These are phyloP conservation scores for Alosa alosa DNA, from an alignment of 2,113 vertebrate genomes.

Conservation along the genomic window DNA sequence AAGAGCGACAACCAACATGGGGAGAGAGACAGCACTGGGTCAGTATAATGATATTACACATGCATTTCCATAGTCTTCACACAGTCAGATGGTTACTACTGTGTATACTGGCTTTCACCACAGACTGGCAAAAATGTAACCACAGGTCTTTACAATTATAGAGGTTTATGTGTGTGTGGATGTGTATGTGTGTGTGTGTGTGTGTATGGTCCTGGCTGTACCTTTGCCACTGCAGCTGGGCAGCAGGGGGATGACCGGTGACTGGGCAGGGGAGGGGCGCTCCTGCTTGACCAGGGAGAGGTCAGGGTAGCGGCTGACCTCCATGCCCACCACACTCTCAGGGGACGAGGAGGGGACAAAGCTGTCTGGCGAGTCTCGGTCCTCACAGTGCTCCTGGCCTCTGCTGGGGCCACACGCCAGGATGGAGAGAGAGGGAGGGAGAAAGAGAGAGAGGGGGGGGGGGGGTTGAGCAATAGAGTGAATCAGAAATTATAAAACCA, in stretches of 20 bases:
- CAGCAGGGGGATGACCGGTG: slow-evolving; percentile 87
- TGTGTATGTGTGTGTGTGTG: slow-evolving; percentile 9
- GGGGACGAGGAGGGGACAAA: slow-evolving; percentile 94
- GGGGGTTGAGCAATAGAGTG: background rate
- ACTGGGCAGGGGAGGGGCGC: slow-evolving; percentile 83
- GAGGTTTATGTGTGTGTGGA: background rate
- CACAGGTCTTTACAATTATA: too few relatives aligned
- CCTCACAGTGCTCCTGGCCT: slow-evolving; percentile 81
- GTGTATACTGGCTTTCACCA: too few relatives aligned
- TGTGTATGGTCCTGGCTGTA: slow-evolving; percentile 46
- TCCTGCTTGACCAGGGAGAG: slow-evolving; percentile 88
- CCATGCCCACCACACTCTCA: slow-evolving; percentile 85
- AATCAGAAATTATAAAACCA: background rate
- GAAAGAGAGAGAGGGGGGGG: too few relatives aligned
- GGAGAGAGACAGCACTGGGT: slow-evolving; percentile 9
- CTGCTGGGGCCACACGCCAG: slow-evolving; percentile 59
- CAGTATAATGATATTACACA: background rate
- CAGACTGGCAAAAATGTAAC: too few relatives aligned
- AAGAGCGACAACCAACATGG: slow-evolving; percentile 62
- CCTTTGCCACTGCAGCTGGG: slow-evolving; percentile 85
- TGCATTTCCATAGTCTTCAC: too few relatives aligned
- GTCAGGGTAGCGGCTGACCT: slow-evolving; percentile 90
- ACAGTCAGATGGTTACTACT: background rate
- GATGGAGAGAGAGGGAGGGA: background rate
- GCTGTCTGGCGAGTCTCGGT: slow-evolving; percentile 81